phyloP scores from a whole-genome alignment of 2,113 vertebrate genomes.

The Pitta sordida region DNA sequence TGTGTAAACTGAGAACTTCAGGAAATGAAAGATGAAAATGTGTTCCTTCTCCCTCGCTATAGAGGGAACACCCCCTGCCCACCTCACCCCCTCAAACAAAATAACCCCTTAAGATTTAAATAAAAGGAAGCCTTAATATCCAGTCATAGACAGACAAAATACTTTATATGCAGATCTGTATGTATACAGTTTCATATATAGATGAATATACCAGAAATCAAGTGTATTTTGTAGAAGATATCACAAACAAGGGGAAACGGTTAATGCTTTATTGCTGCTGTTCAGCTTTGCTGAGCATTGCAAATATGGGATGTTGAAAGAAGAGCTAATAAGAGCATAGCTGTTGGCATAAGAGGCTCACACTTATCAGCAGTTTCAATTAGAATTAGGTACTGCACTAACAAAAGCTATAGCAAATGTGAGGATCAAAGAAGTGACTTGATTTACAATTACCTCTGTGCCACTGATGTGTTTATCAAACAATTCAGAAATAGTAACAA shows the following conservation, averaged over 20 bases:
- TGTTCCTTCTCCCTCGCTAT: background rate
- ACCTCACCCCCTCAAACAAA: too few relatives aligned
- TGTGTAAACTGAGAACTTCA: background rate
- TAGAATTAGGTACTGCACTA: background rate
- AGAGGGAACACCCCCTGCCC: accelerated
- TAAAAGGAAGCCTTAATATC: background rate
- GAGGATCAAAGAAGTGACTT: background rate
- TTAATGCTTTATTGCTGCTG: background rate
- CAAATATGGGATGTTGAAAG: background rate
- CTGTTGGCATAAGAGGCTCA: background rate
- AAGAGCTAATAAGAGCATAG: slow-evolving; percentile 9
- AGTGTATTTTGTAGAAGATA: background rate
- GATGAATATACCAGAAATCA: background rate
- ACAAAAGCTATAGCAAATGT: background rate
- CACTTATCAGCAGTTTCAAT: background rate
- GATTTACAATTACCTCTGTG: slow-evolving; percentile 11
- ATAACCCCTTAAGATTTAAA: background rate
- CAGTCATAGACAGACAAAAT: background rate
- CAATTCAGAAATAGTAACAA: background rate
- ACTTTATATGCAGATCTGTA: background rate
- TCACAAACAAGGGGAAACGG: background rate
- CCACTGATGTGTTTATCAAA: slow-evolving; percentile 10
- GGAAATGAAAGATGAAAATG: background rate
- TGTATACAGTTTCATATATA: background rate
- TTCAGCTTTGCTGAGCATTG: slow-evolving; percentile 20